Percentiles rank a stretch among this genome's conserved stretches.
These are phyloP conservation scores for Exephanes ischioxanthus DNA, from an alignment of 2,888 invertebrate species.

Conservation along the genomic window DNA sequence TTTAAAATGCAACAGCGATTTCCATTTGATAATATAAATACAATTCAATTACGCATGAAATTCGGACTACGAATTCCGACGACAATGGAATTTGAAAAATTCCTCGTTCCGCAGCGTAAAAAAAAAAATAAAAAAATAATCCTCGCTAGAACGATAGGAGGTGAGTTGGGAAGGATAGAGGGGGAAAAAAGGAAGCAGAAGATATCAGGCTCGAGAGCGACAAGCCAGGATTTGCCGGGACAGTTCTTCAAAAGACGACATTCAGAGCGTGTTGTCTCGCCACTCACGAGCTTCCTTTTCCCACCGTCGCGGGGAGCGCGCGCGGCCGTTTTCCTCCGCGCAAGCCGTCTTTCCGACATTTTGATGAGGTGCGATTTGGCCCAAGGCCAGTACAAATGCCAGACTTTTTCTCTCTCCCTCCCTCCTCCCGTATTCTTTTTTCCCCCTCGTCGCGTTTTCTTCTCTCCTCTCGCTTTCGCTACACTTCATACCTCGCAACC, in stretches of 20 bases:
- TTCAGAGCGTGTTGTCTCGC: constrained; percentile 77
- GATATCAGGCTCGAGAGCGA: constrained; percentile 47
- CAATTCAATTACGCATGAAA: too few relatives aligned
- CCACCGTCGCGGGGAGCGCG: constrained; percentile 33
- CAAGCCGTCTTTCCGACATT: constrained; percentile 78
- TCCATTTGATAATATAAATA: too few relatives aligned
- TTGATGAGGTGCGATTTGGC: constrained; percentile 81
- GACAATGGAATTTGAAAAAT: too few relatives aligned
- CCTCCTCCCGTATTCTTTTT: constrained; percentile 46
- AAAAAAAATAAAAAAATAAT: too few relatives aligned
- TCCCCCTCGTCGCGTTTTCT: constrained; percentile 30
- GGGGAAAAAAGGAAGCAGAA: constrained; percentile 17
- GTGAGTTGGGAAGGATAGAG: neutral
- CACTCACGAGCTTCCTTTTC: constrained; percentile 61
- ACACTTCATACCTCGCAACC: constrained; percentile 50
- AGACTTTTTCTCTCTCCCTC: constrained; percentile 69
- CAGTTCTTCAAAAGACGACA: constrained; percentile 77
- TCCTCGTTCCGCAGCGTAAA: too few relatives aligned
- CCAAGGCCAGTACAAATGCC: constrained; percentile 79
- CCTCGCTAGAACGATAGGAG: neutral
- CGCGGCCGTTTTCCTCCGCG: constrained; percentile 59
- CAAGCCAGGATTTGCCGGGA: constrained; percentile 68
- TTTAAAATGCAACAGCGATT: neutral
- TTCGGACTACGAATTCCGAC: too few relatives aligned
- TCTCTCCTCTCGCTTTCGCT: constrained; percentile 55